Evolutionary conservation across 2,888 invertebrate species (phyloP).

Genomic region (Biston stratarius): DNA sequence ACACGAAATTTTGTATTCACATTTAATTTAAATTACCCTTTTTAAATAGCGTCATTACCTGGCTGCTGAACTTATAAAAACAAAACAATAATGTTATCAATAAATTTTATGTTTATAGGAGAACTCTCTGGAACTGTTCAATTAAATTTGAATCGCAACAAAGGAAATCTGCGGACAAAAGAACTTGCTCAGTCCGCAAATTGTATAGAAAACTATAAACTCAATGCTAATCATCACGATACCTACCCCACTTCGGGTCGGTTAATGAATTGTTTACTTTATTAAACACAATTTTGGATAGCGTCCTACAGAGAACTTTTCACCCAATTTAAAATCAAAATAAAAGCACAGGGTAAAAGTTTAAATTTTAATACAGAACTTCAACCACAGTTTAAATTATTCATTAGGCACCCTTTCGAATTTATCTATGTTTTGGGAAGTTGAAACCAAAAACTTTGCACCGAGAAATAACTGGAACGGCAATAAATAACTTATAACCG

Average conservation of each 20-base stretch:
- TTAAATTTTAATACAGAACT: slow-evolving; percentile 24
- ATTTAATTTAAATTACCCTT: no score
- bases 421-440: slow-evolving; percentile 37
- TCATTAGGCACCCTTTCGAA: slow-evolving; percentile 33
- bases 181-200: no score
- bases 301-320: neutral
- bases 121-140: no score
- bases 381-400: slow-evolving; percentile 23
- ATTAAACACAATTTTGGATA: slow-evolving; percentile 4
- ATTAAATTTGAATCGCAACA: no score
- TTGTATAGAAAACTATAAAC: neutral
- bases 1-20: no score
- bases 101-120: no score
- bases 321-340: slow-evolving; percentile 13
- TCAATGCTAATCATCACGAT: neutral
- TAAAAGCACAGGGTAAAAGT: slow-evolving; percentile 15
- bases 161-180: no score
- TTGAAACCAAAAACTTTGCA: slow-evolving; percentile 41
- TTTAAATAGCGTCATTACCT: no score
- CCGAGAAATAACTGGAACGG: slow-evolving; percentile 40
- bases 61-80: no score
- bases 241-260: neutral
- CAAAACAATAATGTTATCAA: no score
- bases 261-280: neutral
- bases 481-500: slow-evolving; percentile 47